These are phyloP conservation scores for Apotomis turbidana DNA, from an alignment of 2,888 invertebrate genomes.

Conservation along the genomic window DNA sequence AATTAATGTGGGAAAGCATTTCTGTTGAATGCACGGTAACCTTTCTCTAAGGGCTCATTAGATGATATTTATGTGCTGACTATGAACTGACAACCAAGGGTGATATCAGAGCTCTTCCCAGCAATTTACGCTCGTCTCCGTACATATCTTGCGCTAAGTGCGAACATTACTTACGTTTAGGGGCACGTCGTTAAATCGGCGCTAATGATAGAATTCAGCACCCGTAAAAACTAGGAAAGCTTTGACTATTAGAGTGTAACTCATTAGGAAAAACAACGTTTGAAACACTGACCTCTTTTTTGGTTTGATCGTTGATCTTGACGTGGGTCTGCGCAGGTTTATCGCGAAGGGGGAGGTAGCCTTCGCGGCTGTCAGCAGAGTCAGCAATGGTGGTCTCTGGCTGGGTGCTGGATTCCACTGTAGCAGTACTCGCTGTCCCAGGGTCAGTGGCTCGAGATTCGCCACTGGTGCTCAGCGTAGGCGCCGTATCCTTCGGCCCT, in stretches of 20 bases:
- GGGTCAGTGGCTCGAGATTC: constrained; percentile 69
- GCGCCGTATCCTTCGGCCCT: constrained; percentile 61
- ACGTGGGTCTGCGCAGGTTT: constrained; percentile 78
- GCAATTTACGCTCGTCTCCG: constrained; percentile 43
- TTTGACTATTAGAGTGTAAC: constrained; percentile 73
- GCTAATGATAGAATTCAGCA: constrained; percentile 59
- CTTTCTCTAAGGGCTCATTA: constrained; percentile 71
- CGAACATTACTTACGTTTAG: constrained; percentile 33
- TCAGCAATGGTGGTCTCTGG: constrained; percentile 70
- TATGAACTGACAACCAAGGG: constrained; percentile 49
- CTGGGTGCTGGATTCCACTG: constrained; percentile 66
- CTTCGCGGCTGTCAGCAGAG: constrained; percentile 77
- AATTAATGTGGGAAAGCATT: constrained; percentile 70
- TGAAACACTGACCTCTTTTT: constrained; percentile 82
- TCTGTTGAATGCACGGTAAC: constrained; percentile 61
- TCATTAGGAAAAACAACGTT: constrained; percentile 65
- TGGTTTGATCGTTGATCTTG: constrained; percentile 81
- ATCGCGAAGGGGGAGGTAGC: constrained; percentile 77
- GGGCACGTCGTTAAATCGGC: constrained; percentile 56
- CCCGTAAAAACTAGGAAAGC: constrained; percentile 63
- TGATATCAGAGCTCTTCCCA: constrained; percentile 47
- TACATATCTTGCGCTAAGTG: constrained; percentile 25
- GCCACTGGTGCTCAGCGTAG: constrained; percentile 66
- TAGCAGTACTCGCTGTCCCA: constrained; percentile 67
- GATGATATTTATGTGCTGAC: constrained; percentile 61